A percentile compares a stretch with the other conserved stretches of the same genome.
Evolutionary conservation across 2,888 invertebrate genomes (phyloP).

Genomic region (Melanotus villosus): DNA sequence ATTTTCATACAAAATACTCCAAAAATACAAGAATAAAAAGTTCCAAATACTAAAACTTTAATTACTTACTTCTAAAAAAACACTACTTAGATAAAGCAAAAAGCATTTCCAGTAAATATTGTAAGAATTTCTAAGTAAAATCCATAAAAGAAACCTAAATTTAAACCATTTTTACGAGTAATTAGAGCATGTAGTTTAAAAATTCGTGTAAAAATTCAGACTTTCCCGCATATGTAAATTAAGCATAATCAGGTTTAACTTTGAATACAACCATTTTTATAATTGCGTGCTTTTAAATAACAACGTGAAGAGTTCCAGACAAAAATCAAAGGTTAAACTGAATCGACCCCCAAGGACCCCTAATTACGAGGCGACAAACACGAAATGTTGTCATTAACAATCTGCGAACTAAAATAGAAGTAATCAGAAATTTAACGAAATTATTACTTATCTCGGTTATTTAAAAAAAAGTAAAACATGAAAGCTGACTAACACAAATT

Average conservation of each 20-base stretch:
- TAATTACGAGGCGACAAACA: slow-evolving; percentile 8
- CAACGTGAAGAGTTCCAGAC: background rate
- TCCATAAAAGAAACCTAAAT: no score
- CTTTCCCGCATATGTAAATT: background rate
- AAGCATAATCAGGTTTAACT: background rate
- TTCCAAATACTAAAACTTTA: no score
- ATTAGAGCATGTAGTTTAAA: no score
- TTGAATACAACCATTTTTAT: background rate
- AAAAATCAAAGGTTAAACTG: slow-evolving; percentile 20
- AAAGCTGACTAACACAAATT: background rate
- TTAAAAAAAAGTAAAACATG: background rate
- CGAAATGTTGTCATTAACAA: slow-evolving; percentile 14
- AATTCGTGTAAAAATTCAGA: no score
- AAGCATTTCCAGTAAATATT: no score
- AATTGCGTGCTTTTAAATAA: slow-evolving; percentile 8
- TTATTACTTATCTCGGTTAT: background rate
- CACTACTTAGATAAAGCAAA: no score
- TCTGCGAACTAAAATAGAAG: background rate
- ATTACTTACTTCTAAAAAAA: no score
- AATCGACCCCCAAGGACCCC: background rate
- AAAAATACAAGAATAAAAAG: no score
- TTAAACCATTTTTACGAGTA: no score
- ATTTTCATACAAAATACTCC: no score
- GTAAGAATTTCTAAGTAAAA: no score
- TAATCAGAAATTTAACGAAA: background rate